Conservation (phyloP, 2,888 invertebrate species). For the Acleris cristana region DNA sequence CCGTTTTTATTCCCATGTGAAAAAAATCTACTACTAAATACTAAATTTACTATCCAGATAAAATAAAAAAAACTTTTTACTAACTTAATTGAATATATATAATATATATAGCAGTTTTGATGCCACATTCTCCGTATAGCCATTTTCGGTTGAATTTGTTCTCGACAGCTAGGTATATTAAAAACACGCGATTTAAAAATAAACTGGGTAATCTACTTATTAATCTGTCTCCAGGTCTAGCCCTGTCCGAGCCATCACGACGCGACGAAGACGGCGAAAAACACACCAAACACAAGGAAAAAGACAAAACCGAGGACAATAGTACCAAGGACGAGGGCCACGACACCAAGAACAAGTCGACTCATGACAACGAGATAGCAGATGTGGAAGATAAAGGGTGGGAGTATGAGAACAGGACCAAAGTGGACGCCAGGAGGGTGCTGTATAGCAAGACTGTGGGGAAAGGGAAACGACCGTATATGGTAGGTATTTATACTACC, state of each 20-base stretch:
- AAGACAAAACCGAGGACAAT: background rate
- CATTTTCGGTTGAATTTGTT: no score
- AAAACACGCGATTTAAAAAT: no score
- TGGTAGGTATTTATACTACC: constrained; percentile 55
- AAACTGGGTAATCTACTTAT: background rate
- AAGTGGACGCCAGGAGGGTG: constrained; percentile 69
- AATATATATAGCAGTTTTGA: no score
- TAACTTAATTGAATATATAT: no score
- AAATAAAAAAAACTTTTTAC: no score
- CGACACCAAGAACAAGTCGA: background rate
- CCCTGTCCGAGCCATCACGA: background rate
- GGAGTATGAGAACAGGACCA: constrained; percentile 68
- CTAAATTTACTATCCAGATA: no score
- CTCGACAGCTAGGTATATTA: no score
- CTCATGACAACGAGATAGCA: background rate
- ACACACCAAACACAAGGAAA: constrained; percentile 4
- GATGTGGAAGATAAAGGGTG: constrained; percentile 67
- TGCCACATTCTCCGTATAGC: no score
- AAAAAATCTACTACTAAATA: no score
- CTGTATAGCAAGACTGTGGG: constrained; percentile 65
- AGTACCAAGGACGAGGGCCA: background rate
- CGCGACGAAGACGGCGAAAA: background rate
- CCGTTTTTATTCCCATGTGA: no score
- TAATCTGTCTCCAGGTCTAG: background rate
- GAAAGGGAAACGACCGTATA: constrained; percentile 68